phyloP scores from a whole-genome alignment of 2,797 vertebrate species.

The Alectoris magna region DNA sequence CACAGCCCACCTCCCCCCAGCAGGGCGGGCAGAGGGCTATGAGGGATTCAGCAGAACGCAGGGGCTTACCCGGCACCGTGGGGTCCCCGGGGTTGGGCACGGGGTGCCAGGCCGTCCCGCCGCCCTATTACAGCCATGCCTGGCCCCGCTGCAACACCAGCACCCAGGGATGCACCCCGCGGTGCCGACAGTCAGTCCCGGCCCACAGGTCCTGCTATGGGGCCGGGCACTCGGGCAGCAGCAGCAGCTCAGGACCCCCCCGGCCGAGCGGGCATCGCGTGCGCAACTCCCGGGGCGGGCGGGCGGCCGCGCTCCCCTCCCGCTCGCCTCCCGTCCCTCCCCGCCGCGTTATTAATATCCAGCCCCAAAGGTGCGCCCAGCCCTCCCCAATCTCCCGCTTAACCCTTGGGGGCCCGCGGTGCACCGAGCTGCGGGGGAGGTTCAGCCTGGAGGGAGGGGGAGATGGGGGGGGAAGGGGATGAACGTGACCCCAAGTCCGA shows the following conservation, averaged over 20 bases:
- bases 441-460: background rate
- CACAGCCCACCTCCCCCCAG: background rate
- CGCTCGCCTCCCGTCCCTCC: conserved; percentile 36
- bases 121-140: background rate
- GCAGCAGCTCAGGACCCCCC: background rate
- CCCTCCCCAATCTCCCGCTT: background rate
- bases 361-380: conserved; percentile 57
- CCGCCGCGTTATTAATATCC: conserved; percentile 46
- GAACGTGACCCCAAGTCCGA: background rate
- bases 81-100: background rate
- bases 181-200: background rate
- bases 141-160: background rate
- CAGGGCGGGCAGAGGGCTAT: background rate
- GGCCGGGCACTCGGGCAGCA: background rate
- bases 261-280: conserved; percentile 2
- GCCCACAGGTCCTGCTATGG: background rate
- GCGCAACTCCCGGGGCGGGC: conserved; percentile 19
- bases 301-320: conserved; percentile 20
- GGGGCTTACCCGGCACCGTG: background rate
- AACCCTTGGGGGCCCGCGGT: background rate
- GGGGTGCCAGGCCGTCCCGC: background rate
- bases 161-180: background rate
- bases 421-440: background rate
- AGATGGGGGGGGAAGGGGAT: background rate
- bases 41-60: background rate